Evolutionary conservation across 1,140 invertebrate genomes (phyloP), one percentile per base, ranked within the genome.

Genomic region (Bombus sylvicola): DNA sequence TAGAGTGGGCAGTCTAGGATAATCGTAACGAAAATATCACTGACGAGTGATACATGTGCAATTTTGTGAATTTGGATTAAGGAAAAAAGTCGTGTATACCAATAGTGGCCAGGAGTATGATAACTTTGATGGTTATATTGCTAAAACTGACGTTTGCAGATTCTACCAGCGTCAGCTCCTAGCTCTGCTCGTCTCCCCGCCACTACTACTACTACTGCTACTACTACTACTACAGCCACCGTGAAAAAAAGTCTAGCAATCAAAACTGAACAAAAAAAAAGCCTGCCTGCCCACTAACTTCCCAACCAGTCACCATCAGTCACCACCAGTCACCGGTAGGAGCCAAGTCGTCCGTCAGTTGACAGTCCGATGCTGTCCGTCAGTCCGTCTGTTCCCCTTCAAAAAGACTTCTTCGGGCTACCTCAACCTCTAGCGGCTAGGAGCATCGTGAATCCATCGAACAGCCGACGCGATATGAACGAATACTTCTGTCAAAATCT

Each of bases 111-210:
- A 91, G 86, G 91, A 92, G 87, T 90, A 87, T 94, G 88, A 87
- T 92, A 88, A 92, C 83, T 72, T 88, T 92, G 86, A 91, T 94
- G 87, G 93, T 92, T 94, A 95, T 93, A 95, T 94, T 93, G 91
- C 92, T 95, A 94, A 94, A 94, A 94, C 94, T 95, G 94, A 95
- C 94, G 93, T 94, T 95, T 95, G 93, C 95, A 95, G 95, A 95
- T 95, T 95, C 93, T 94, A 94, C 94, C 93, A 95, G 92, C 94
- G 94, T 95, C 94, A 95, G 93, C 92, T 95, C 93, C 91, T 95
- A 95, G 94, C 92, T 95, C 94, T 95, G 92, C 94, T 95, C 94
- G 92, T 94, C 95, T 95, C 94, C 94, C 94, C 93, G 94, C 93
- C 93, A 95, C 94, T 95, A 95, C 95, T 95, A 95, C 94, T 94